Evolutionary conservation across 2,888 invertebrate species (phyloP).

Genomic region (Ryuthela nishihirai): DNA sequence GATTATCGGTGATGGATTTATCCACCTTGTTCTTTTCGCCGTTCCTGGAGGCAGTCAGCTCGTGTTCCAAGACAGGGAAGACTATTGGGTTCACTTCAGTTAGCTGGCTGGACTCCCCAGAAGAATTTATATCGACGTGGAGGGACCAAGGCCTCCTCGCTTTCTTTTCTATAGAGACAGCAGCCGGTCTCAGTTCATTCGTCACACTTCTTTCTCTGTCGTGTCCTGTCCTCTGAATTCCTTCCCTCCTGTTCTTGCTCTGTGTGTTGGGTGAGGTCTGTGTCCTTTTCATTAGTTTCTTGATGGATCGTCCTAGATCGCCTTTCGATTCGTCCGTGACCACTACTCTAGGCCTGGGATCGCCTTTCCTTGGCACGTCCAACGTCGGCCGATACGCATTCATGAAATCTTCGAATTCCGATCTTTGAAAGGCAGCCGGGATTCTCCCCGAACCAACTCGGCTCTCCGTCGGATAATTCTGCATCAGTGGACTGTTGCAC

Average conservation of each 20-base stretch:
- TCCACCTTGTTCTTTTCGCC: no score
- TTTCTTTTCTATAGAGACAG: conserved; percentile 10
- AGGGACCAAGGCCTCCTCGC: conserved; percentile 21
- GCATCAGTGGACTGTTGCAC: conserved; percentile 19
- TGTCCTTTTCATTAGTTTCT: conserved; percentile 22
- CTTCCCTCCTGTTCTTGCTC: conserved; percentile 17
- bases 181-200: conserved; percentile 4
- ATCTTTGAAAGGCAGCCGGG: conserved; percentile 23
- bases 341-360: background rate
- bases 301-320: conserved; percentile 27
- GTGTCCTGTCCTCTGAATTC: conserved; percentile 17
- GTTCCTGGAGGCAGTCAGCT: no score
- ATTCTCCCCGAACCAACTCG: conserved; percentile 27
- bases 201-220: conserved; percentile 13
- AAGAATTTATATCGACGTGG: no score
- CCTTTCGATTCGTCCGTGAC: conserved; percentile 13
- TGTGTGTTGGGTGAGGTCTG: conserved; percentile 10
- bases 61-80: no score
- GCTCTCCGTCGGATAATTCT: conserved; percentile 24
- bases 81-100: no score
- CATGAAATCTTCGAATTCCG: conserved; percentile 33
- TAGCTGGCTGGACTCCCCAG: no score
- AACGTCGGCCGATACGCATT: conserved; percentile 29
- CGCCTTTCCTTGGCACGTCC: conserved; percentile 6
- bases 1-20: no score